phyloP scores from a whole-genome alignment of 2,113 vertebrate species.

The Megaceryle torquata region DNA sequence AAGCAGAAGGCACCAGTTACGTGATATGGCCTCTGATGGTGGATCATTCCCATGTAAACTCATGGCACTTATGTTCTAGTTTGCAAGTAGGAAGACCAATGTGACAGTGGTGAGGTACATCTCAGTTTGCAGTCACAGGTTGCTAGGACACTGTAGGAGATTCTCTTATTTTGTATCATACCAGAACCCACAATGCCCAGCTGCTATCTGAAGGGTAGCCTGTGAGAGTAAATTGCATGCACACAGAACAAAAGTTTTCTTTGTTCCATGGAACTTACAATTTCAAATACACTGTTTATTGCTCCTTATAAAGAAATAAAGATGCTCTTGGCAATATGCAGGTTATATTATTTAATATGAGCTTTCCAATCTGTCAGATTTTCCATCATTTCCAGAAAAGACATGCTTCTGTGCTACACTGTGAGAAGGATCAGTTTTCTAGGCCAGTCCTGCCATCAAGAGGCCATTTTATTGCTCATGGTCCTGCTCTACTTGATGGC shows the following conservation, averaged over 20 bases:
- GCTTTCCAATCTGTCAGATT: neutral
- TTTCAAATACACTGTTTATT: neutral
- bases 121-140: neutral
- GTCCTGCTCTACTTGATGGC: neutral
- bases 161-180: neutral
- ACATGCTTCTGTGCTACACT: fast-evolving
- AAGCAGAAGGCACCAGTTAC: fast-evolving
- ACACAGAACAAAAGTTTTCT: neutral
- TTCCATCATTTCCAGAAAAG: neutral
- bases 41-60: neutral
- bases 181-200: neutral
- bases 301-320: neutral
- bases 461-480: neutral
- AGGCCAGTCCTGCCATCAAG: neutral
- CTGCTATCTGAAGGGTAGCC: neutral
- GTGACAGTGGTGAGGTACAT: neutral
- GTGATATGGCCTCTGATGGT: neutral
- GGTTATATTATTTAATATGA: neutral
- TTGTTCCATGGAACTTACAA: neutral
- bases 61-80: neutral
- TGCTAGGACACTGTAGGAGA: neutral
- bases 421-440: neutral
- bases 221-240: neutral
- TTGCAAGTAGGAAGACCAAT: neutral
- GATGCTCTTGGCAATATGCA: neutral